These are phyloP conservation scores for Morpho deidamia DNA, from an alignment of 2,888 invertebrate species.

Conservation along the genomic window DNA sequence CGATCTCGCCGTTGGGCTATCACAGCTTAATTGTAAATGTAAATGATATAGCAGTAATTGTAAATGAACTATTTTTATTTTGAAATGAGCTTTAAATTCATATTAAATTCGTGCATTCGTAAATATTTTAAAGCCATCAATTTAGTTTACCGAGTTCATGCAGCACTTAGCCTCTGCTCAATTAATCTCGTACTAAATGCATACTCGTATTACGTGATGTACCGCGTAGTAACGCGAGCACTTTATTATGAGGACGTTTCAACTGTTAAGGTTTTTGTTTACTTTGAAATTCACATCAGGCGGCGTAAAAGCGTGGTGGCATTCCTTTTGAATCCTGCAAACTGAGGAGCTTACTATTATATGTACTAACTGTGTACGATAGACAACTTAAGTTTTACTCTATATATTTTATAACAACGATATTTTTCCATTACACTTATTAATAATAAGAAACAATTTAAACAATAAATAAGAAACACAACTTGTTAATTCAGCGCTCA, in stretches of 20 bases:
- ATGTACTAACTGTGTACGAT: slow-evolving; percentile 8
- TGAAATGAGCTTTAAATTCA: too few species aligned
- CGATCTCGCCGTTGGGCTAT: too few species aligned
- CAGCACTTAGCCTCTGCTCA: slow-evolving; percentile 8
- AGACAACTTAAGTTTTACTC: neutral
- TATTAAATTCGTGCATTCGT: neutral
- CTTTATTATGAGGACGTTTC: slow-evolving; percentile 9
- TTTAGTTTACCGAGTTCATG: slow-evolving; percentile 4
- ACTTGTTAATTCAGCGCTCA: too few species aligned
- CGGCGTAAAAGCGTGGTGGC: slow-evolving; percentile 14
- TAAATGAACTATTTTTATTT: too few species aligned
- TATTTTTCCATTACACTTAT: too few species aligned
- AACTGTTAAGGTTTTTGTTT: slow-evolving; percentile 18
- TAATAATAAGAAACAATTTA: too few species aligned
- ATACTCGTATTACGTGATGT: slow-evolving; percentile 6
- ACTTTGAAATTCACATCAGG: slow-evolving; percentile 20
- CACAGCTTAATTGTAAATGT: too few species aligned
- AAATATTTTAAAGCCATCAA: neutral
- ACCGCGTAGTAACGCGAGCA: neutral
- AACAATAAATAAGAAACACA: too few species aligned
- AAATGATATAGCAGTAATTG: too few species aligned
- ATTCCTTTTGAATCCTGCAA: slow-evolving; percentile 19
- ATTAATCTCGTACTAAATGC: slow-evolving; percentile 10
- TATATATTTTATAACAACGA: neutral
- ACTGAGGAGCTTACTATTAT: slow-evolving; percentile 9